These are phyloP conservation scores for Pocillopora verrucosa DNA, from an alignment of 64 coral and sea anemone species.

Conservation along the genomic window DNA sequence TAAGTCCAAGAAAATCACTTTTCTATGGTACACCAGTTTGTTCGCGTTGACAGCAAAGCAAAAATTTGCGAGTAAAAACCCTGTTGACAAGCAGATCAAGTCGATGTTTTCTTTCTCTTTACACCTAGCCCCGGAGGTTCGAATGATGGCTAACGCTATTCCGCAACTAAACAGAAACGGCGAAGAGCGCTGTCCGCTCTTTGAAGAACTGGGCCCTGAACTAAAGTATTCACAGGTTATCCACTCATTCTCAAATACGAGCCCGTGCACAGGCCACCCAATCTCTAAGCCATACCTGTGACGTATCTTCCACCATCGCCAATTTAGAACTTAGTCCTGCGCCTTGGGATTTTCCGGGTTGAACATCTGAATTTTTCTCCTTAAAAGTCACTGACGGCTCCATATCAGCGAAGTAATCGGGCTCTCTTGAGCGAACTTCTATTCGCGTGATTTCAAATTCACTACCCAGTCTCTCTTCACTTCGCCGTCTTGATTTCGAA, in stretches of 20 bases:
- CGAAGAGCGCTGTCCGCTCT: too few relatives aligned
- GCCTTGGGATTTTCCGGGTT: neutral
- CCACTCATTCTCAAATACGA: neutral
- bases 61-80: too few relatives aligned
- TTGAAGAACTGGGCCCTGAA: too few relatives aligned
- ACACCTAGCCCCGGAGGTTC: too few relatives aligned
- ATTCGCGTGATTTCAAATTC: conserved; percentile 74
- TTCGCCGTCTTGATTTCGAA: neutral
- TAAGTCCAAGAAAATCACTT: too few relatives aligned
- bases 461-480: conserved; percentile 32
- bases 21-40: too few relatives aligned
- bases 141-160: too few relatives aligned
- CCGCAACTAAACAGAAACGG: too few relatives aligned
- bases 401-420: conserved; percentile 92
- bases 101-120: too few relatives aligned
- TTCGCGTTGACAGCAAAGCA: too few relatives aligned
- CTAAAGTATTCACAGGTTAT: too few relatives aligned
- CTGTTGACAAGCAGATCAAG: too few relatives aligned
- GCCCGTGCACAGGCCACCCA: neutral
- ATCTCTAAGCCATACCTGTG: conserved; percentile 42
- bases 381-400: conserved; percentile 59
- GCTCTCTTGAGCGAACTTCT: conserved; percentile 43
- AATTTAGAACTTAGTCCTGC: conserved; percentile 41
- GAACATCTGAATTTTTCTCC: conserved; percentile 12
- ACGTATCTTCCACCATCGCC: conserved; percentile 52